Evolutionary conservation across 2,888 invertebrate genomes (phyloP), one percentile per base, ranked within the genome.

Genomic region (Nezara viridula): DNA sequence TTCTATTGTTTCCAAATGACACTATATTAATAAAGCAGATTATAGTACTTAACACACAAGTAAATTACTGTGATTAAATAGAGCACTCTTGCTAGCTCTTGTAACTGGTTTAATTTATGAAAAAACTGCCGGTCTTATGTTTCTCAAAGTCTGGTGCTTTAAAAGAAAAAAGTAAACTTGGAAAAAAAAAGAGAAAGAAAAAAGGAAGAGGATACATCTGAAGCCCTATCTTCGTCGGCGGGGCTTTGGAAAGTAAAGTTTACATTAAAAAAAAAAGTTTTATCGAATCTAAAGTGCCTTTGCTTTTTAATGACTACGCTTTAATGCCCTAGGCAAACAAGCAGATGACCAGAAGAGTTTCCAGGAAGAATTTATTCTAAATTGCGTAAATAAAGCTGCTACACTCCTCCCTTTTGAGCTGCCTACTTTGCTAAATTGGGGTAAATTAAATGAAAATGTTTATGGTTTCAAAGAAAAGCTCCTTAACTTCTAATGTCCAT

Each of bases 261-360:
- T 37, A 37, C 66, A 73, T 37, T 37, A 73, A 73, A 66, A 66
- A 14, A 66, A 73, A 37, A 73, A 37, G 32, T 32, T 73, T 73
- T 73, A 73, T 73, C 66, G 66, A 16, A 73, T 73, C 37, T 73
- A 37, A 73, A 37, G 32, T 19, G 32, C 6, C 66, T 37, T 24
- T 73, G 66, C 32, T 37, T 73, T 73, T 73, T 73, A 37, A 73
- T 73, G 66, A 73, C 16, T 73, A 73, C 37, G 37, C 66, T 73
- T 73, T 37, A 37, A 73, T 73, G 32, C 66, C 9, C 21, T 37
- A 21, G 37, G 37, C 19, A 73, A 73, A 73, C 37, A 73, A 37
- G 37, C 37, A 6, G 32, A 73, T 1, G 37, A 73, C 37, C 37
- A 37, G 37, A 73, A 32, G 6, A 73, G 66, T 9, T 66, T 66